Conservation (phyloP, 2,113 vertebrate species). For the Polypterus senegalus region DNA sequence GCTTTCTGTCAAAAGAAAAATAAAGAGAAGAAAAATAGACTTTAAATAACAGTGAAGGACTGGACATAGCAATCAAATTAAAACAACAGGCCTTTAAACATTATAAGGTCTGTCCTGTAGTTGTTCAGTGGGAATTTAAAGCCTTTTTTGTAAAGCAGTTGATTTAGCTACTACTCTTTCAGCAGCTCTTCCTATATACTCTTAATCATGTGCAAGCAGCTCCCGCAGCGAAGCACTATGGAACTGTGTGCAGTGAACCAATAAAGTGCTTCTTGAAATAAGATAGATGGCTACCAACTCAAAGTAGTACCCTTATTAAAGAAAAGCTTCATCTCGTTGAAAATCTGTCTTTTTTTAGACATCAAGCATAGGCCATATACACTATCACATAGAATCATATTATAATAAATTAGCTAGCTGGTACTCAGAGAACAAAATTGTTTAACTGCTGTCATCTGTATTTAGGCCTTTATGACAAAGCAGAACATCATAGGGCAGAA, state of each 20-base stretch:
- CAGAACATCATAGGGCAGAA: too few relatives aligned
- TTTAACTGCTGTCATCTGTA: too few relatives aligned
- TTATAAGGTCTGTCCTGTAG: slow-evolving; percentile 30
- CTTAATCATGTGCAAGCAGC: slow-evolving; percentile 15
- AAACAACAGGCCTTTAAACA: slow-evolving; percentile 51
- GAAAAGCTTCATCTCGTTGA: background rate
- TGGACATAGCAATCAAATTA: slow-evolving; percentile 53
- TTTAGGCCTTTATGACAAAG: too few relatives aligned
- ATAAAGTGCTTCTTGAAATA: slow-evolving; percentile 11
- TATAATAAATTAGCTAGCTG: too few relatives aligned
- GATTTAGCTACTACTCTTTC: slow-evolving; percentile 25
- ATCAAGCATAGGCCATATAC: too few relatives aligned
- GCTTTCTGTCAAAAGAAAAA: slow-evolving; percentile 85
- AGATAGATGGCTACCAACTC: slow-evolving; percentile 13
- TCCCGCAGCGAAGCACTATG: background rate
- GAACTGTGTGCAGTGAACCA: slow-evolving; percentile 3
- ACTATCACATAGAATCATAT: too few relatives aligned
- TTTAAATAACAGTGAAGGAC: slow-evolving; percentile 41
- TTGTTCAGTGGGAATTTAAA: slow-evolving; percentile 43
- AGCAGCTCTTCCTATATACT: slow-evolving; percentile 13
- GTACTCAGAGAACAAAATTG: too few relatives aligned
- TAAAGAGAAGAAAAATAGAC: slow-evolving; percentile 39
- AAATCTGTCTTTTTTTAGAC: too few relatives aligned
- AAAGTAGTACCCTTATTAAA: slow-evolving; percentile 2
- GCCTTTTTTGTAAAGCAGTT: slow-evolving; percentile 16